Conservation (phyloP, 2,888 invertebrate genomes). For the Bellardia pandia region DNA sequence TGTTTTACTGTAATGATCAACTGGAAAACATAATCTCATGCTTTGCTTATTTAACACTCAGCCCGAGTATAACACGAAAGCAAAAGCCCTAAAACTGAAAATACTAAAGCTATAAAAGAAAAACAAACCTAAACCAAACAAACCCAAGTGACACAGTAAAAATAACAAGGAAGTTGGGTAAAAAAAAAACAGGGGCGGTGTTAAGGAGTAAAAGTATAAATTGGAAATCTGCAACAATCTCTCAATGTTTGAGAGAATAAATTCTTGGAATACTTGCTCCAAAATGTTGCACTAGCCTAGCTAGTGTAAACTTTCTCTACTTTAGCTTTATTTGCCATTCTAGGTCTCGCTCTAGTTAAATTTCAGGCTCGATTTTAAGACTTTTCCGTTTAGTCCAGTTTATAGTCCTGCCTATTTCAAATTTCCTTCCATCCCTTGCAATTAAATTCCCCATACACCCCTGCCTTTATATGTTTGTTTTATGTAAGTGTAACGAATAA, state of each 20-base stretch:
- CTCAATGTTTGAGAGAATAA: too few species aligned
- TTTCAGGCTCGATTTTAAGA: too few species aligned
- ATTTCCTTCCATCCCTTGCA: neutral
- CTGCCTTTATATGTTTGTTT: constrained; percentile 1
- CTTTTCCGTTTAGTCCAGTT: too few species aligned
- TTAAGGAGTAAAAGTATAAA: neutral
- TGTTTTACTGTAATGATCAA: constrained; percentile 46
- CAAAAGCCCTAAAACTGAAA: constrained; percentile 25
- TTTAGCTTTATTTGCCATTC: too few species aligned
- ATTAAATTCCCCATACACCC: neutral
- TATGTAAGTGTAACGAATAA: constrained; percentile 2
- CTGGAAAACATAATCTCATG: constrained; percentile 65
- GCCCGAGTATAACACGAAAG: constrained; percentile 35
- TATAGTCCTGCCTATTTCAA: too few species aligned
- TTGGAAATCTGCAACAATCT: too few species aligned
- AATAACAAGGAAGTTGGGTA: constrained; percentile 30
- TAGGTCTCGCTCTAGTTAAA: too few species aligned
- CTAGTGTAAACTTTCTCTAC: too few species aligned
- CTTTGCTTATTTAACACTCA: constrained; percentile 71
- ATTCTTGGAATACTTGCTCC: too few species aligned
- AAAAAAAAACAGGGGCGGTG: neutral
- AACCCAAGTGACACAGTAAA: constrained; percentile 53
- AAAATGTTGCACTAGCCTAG: too few species aligned
- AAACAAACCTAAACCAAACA: constrained; percentile 52
- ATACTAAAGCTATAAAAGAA: constrained; percentile 2